A percentile compares a stretch with the other conserved stretches of the same genome.
phyloP scores from a whole-genome alignment of 2,888 invertebrate genomes.

The Nomada hirtipes region DNA sequence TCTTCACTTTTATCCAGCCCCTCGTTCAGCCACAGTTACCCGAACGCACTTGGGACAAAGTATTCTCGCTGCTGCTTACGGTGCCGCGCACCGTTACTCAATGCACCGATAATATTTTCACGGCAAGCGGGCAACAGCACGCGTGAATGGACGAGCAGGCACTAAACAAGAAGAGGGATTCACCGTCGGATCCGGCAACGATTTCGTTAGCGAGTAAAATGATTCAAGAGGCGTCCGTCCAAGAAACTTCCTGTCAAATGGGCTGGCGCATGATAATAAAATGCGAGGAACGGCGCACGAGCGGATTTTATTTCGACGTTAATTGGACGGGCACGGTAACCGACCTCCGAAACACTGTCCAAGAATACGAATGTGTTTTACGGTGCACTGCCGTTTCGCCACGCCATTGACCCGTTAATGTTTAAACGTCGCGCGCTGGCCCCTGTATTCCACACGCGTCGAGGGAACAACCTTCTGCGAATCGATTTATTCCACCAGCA shows the following conservation, averaged over 20 bases:
- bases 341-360: conserved; percentile 67
- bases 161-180: background rate
- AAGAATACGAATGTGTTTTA: conserved; percentile 71
- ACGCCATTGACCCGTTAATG: conserved; percentile 71
- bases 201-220: conserved; percentile 7
- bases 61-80: too few relatives aligned
- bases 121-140: background rate
- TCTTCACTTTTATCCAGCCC: background rate
- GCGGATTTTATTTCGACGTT: conserved; percentile 62
- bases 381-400: conserved; percentile 59
- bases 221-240: conserved; percentile 8
- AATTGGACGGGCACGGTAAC: conserved; percentile 61
- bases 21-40: too few relatives aligned
- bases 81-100: too few relatives aligned
- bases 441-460: conserved; percentile 29
- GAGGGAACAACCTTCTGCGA: conserved; percentile 27
- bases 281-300: conserved; percentile 25
- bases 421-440: conserved; percentile 47
- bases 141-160: background rate
- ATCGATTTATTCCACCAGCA: conserved; percentile 23
- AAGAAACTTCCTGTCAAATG: conserved; percentile 40
- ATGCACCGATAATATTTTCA: background rate
- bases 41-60: too few relatives aligned
- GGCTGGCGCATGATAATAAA: conserved; percentile 37
- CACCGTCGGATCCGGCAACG: background rate